These are phyloP conservation scores for Typhlichthys subterraneus DNA, from an alignment of 2,797 vertebrate genomes.

Conservation along the genomic window DNA sequence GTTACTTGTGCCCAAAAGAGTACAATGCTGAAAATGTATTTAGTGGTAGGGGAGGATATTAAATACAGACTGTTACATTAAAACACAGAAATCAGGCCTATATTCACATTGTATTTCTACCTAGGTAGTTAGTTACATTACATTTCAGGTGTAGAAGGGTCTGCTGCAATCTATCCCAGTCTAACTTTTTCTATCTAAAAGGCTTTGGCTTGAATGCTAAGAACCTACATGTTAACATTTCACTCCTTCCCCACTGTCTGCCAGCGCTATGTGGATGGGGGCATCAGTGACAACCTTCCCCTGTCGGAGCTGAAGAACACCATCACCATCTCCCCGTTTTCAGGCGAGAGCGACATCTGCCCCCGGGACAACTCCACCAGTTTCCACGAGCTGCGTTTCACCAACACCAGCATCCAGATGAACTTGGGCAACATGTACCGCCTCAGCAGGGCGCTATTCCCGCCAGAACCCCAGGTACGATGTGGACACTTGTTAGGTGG, in stretches of 20 bases:
- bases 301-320: constrained; percentile 84
- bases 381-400: constrained; percentile 84
- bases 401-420: constrained; percentile 85
- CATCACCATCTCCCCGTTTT: constrained; percentile 90
- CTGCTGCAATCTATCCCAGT: no score
- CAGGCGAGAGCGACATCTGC: constrained; percentile 92
- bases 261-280: constrained; percentile 91
- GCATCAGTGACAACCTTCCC: constrained; percentile 85
- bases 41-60: no score
- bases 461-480: constrained; percentile 84
- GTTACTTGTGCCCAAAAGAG: no score
- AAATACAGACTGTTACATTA: no score
- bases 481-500: neutral
- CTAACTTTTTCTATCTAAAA: neutral
- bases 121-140: no score
- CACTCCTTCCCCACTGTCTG: neutral
- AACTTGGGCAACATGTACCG: constrained; percentile 84
- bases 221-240: neutral
- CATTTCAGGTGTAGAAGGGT: no score
- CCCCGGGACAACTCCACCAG: constrained; percentile 84
- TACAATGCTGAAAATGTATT: no score
- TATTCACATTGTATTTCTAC: no score
- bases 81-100: no score
- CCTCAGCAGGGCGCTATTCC: constrained; percentile 80
- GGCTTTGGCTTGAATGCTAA: neutral